Conservation (phyloP, 1,140 invertebrate species). For the Acromyrmex charruanus region DNA sequence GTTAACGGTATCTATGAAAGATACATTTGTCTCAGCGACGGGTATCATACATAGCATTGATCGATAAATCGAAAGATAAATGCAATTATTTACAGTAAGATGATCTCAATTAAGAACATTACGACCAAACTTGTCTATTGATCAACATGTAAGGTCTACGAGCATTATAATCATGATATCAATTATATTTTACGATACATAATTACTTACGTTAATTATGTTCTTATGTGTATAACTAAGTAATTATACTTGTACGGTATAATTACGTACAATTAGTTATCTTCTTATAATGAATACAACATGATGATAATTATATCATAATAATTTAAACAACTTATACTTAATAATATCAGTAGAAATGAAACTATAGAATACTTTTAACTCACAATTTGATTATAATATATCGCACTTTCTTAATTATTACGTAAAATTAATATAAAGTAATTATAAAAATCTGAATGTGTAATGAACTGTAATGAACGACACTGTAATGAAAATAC, state of each 20-base stretch:
- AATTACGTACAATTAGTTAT: not conserved
- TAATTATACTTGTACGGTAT: not conserved
- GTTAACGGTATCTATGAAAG: conserved; percentile 35
- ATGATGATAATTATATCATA: not conserved
- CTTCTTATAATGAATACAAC: not conserved
- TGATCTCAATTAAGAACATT: conserved; percentile 74
- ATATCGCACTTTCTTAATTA: too few relatives aligned
- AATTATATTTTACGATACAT: conserved; percentile 20
- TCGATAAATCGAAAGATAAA: conserved; percentile 48
- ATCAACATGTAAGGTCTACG: conserved; percentile 3
- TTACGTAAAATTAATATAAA: too few relatives aligned
- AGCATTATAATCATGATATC: not conserved
- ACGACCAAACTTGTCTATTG: conserved; percentile 45
- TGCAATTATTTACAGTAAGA: conserved; percentile 73
- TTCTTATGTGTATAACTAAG: not conserved
- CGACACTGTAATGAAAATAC: too few relatives aligned
- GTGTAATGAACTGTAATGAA: too few relatives aligned
- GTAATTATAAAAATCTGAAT: too few relatives aligned
- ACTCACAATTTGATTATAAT: too few relatives aligned
- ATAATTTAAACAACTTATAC: too few relatives aligned
- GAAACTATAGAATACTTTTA: too few relatives aligned
- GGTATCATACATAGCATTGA: not conserved
- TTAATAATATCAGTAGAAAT: too few relatives aligned
- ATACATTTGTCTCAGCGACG: conserved; percentile 35
- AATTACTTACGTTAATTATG: not conserved